Evolutionary conservation across 2,888 invertebrate genomes (phyloP).

Genomic region (Campoplex nolae): DNA sequence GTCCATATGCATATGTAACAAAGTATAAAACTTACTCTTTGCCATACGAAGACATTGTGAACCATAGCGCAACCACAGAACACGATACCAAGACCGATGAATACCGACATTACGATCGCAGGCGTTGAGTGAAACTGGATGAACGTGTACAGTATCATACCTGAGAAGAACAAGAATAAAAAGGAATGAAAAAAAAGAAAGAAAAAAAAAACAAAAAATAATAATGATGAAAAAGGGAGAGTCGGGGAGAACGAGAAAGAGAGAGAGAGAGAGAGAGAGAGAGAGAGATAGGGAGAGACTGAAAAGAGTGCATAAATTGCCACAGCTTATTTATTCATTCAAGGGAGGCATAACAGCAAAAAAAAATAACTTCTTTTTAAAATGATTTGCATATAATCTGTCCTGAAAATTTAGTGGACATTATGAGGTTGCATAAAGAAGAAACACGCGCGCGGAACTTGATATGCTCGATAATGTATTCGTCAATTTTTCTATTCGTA

Average conservation of each 20-base stretch:
- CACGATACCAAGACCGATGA: constrained; percentile 95
- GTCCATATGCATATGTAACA: constrained; percentile 1
- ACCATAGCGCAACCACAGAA: constrained; percentile 97
- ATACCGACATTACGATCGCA: constrained; percentile 95
- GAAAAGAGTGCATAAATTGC: constrained; percentile 32
- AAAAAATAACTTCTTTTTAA: background rate
- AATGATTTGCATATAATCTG: constrained; percentile 12
- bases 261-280: background rate
- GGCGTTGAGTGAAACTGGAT: constrained; percentile 97
- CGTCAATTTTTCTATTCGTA: background rate
- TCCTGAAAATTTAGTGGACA: constrained; percentile 3
- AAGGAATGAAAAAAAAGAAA: constrained; percentile 12
- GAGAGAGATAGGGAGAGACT: background rate
- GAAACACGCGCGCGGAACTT: background rate
- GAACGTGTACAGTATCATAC: constrained; percentile 96
- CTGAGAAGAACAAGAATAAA: constrained; percentile 85
- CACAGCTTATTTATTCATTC: constrained; percentile 19
- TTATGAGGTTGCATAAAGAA: constrained; percentile 4
- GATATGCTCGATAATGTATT: background rate
- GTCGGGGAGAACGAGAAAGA: background rate
- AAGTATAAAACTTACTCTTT: constrained; percentile 86
- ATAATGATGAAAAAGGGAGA: constrained; percentile 9
- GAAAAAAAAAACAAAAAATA: background rate
- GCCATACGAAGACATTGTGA: constrained; percentile 98
- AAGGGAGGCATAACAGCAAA: background rate